These are phyloP conservation scores for Thecocarcelia acutangulata DNA, from an alignment of 2,888 invertebrate species.

Conservation along the genomic window DNA sequence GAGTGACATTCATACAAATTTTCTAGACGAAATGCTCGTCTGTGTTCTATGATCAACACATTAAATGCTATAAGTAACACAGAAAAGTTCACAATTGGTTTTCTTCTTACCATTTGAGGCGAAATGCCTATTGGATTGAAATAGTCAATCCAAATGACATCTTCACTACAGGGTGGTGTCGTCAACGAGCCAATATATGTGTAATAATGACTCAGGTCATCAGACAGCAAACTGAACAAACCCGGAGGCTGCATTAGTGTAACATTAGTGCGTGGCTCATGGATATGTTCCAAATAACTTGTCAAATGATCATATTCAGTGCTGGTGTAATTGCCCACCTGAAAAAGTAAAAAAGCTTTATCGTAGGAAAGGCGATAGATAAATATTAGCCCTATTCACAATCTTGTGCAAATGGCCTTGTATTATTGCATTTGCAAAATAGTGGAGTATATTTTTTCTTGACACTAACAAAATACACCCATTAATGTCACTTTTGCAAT, in stretches of 20 bases:
- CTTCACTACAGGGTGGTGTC: conserved; percentile 92
- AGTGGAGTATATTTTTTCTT: too few species aligned
- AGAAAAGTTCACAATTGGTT: too few species aligned
- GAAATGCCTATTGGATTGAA: conserved; percentile 87
- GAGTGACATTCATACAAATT: too few species aligned
- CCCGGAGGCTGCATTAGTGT: conserved; percentile 82
- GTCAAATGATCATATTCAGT: conserved; percentile 85
- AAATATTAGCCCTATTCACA: too few species aligned
- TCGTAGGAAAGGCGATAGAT: neutral
- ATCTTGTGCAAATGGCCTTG: too few species aligned
- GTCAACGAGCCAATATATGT: conserved; percentile 93
- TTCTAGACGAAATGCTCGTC: too few species aligned
- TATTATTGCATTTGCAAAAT: too few species aligned
- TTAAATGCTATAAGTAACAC: too few species aligned
- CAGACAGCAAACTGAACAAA: conserved; percentile 83
- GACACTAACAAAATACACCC: too few species aligned
- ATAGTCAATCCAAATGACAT: conserved; percentile 93
- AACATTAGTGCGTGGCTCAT: conserved; percentile 82
- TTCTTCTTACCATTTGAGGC: conserved; percentile 84
- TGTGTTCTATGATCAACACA: too few species aligned
- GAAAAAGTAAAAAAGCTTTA: conserved; percentile 16
- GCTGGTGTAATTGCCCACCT: conserved; percentile 75
- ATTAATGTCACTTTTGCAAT: too few species aligned
- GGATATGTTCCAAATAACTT: conserved; percentile 83
- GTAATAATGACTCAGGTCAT: conserved; percentile 86